Evolutionary conservation across 2,113 vertebrate species (phyloP).

Genomic region (Tragelaphus strepsiceros): DNA sequence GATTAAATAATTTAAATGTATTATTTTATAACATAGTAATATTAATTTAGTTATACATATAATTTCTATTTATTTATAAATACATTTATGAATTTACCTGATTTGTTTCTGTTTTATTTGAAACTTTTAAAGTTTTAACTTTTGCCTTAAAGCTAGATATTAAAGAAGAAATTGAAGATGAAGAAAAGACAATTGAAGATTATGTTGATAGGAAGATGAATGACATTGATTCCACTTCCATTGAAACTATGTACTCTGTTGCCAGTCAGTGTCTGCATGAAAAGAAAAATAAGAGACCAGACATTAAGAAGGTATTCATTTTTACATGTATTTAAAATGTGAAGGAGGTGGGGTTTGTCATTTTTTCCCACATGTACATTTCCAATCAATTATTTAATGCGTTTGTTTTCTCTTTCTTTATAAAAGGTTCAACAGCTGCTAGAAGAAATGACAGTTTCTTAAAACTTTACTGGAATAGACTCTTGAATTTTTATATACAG

Average conservation of each 20-base stretch:
- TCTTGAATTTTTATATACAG: neutral
- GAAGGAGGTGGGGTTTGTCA: neutral
- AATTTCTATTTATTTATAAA: neutral
- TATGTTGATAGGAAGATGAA: slow-evolving; percentile 90
- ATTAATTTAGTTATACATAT: neutral
- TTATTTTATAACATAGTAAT: neutral
- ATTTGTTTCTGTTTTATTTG: slow-evolving; percentile 22
- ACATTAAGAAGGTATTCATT: slow-evolving; percentile 84
- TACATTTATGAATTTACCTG: neutral
- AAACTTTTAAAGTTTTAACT: slow-evolving; percentile 11
- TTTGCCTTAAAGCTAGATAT: slow-evolving; percentile 85
- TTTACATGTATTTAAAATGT: neutral
- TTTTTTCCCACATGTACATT: neutral
- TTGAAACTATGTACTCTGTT: slow-evolving; percentile 85
- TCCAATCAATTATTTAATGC: neutral
- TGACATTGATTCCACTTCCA: slow-evolving; percentile 79
- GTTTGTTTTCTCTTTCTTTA: slow-evolving; percentile 35
- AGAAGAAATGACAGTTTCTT: slow-evolving; percentile 63
- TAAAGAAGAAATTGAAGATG: slow-evolving; percentile 94
- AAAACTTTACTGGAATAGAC: neutral
- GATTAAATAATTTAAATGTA: neutral
- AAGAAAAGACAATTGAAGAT: slow-evolving; percentile 89
- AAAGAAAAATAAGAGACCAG: slow-evolving; percentile 89
- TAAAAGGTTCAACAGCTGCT: slow-evolving; percentile 81
- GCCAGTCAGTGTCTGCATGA: slow-evolving; percentile 89